phyloP scores from a whole-genome alignment of 2,888 invertebrate species.

The Dione juno region DNA sequence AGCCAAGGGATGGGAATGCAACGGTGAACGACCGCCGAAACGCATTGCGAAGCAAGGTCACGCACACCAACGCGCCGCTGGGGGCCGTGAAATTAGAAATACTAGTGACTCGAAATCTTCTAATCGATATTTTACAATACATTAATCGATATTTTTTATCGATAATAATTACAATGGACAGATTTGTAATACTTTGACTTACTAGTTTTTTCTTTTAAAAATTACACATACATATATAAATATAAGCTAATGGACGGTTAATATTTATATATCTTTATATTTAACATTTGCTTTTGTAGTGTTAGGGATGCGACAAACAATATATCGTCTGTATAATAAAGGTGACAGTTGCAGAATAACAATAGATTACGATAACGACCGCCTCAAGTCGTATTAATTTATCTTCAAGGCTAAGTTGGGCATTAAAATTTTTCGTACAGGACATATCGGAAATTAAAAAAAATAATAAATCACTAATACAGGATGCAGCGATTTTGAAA shows the following conservation, averaged over 20 bases:
- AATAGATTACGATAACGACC: constrained; percentile 44
- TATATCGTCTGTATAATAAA: constrained; percentile 27
- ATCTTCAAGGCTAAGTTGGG: constrained; percentile 32
- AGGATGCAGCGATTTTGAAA: constrained; percentile 44
- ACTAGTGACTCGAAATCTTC: constrained; percentile 62
- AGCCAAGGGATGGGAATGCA: constrained; percentile 79
- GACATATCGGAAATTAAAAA: constrained; percentile 41
- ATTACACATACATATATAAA: too few species aligned
- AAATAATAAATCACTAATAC: constrained; percentile 39
- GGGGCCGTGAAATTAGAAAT: constrained; percentile 81
- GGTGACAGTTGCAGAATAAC: constrained; percentile 45
- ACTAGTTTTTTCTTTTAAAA: too few species aligned
- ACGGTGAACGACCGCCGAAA: constrained; percentile 79
- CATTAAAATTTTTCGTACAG: constrained; percentile 43
- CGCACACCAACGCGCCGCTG: constrained; percentile 67
- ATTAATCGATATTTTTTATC: background rate
- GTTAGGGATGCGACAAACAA: constrained; percentile 21
- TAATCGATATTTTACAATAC: constrained; percentile 50
- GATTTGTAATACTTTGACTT: too few species aligned
- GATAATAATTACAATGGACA: too few species aligned
- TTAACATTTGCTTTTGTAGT: too few species aligned
- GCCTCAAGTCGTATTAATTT: constrained; percentile 35
- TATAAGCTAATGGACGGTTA: too few species aligned
- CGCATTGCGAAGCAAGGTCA: constrained; percentile 77
- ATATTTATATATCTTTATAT: too few species aligned